Evolutionary conservation across 2,113 vertebrate species (phyloP).

Genomic region (Chaetura pelagica): DNA sequence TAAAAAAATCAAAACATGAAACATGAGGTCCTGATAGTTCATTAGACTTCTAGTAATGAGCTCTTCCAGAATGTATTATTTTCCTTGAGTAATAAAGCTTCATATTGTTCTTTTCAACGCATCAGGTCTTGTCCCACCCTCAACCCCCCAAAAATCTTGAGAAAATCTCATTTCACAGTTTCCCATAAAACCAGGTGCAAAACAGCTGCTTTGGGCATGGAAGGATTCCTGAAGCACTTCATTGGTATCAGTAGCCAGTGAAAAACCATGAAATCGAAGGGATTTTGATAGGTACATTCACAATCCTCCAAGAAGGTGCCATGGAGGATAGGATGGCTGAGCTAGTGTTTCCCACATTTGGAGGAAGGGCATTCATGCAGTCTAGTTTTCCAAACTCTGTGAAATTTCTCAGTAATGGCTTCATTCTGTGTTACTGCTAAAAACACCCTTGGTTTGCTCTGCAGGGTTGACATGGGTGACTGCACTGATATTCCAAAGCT

Average conservation of each 20-base stretch:
- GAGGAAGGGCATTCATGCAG: not conserved
- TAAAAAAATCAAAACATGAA: not conserved
- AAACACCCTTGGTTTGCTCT: not conserved
- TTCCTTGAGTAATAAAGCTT: conserved; percentile 10
- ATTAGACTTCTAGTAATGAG: not conserved
- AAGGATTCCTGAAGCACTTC: conserved; percentile 37
- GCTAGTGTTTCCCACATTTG: conserved; percentile 44
- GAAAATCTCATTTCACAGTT: conserved; percentile 76
- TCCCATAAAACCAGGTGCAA: conserved; percentile 78
- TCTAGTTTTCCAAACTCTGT: not conserved
- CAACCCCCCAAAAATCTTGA: conserved; percentile 71
- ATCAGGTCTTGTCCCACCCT: not conserved
- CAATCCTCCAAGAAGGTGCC: conserved; percentile 38
- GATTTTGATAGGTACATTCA: conserved; percentile 32
- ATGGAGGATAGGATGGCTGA: conserved; percentile 17
- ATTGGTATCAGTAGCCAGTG: conserved; percentile 44
- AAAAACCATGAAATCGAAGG: conserved; percentile 47
- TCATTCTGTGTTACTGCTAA: not conserved
- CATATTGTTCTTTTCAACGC: conserved; percentile 14
- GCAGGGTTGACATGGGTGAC: not conserved
- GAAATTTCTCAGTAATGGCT: not conserved
- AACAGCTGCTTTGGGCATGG: conserved; percentile 67
- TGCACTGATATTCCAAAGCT: not conserved
- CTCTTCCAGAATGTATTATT: not conserved
- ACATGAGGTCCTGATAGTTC: not conserved